A percentile compares a stretch with the other conserved stretches of the same genome.
phyloP scores from a whole-genome alignment of 2,797 vertebrate genomes.

The Periophthalmus magnuspinnatus region DNA sequence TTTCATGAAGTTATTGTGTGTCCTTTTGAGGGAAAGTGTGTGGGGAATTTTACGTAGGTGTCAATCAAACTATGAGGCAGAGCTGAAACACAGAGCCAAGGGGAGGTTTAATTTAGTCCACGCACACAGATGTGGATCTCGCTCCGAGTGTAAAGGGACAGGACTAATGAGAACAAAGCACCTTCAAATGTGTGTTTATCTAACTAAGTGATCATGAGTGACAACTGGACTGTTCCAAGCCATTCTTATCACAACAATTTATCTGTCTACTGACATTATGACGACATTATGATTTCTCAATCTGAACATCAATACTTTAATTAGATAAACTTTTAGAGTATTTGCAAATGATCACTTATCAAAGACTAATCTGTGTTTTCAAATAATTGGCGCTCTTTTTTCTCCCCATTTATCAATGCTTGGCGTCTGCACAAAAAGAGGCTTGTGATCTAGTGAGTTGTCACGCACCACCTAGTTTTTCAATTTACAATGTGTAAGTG shows the following conservation, averaged over 20 bases:
- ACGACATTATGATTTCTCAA: constrained; percentile 15
- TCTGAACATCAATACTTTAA: constrained; percentile 9
- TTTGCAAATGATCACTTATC: not conserved
- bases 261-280: constrained; percentile 1
- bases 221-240: constrained; percentile 40
- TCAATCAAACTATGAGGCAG: constrained; percentile 44
- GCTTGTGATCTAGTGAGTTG: not conserved
- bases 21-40: constrained; percentile 35
- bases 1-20: constrained; percentile 36
- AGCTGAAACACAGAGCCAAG: constrained; percentile 23
- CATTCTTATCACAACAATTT: constrained; percentile 44
- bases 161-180: constrained; percentile 36
- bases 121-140: constrained; percentile 41
- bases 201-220: constrained; percentile 50
- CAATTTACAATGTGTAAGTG: not conserved
- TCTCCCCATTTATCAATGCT: not conserved
- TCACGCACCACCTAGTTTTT: not conserved
- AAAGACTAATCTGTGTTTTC: not conserved
- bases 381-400: not conserved
- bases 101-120: constrained; percentile 45
- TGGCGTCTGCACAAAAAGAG: not conserved
- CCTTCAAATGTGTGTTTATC: constrained; percentile 36
- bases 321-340: not conserved
- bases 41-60: constrained; percentile 36
- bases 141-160: constrained; percentile 34